A percentile compares a stretch with the other conserved stretches of the same genome.
Evolutionary conservation across 2,113 vertebrate genomes (phyloP).

Genomic region (Accipiter cooperii): DNA sequence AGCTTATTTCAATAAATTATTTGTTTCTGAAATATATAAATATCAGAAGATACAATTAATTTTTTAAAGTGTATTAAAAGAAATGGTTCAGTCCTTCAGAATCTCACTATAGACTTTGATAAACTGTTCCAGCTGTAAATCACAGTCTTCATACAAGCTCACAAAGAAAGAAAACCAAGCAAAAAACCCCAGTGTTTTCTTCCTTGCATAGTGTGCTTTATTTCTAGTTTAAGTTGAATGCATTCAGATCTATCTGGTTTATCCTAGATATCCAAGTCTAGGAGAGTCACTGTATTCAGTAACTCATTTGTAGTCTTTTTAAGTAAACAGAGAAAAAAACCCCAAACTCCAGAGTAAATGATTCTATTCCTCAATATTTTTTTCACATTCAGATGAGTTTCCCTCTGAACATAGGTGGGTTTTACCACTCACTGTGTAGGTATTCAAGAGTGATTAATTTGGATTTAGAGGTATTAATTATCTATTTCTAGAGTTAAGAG

Average conservation of each 20-base stretch:
- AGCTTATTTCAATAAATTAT: background rate
- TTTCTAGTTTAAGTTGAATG: background rate
- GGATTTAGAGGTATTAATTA: background rate
- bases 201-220: background rate
- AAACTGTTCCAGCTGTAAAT: background rate
- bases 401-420: background rate
- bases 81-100: background rate
- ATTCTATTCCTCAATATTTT: background rate
- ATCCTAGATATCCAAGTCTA: background rate
- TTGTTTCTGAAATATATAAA: background rate
- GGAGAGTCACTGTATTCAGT: background rate
- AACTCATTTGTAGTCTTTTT: background rate
- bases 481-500: background rate
- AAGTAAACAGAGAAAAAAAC: background rate
- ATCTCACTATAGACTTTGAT: background rate
- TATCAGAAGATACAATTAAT: background rate
- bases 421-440: background rate
- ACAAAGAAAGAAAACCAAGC: background rate
- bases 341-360: background rate
- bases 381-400: background rate
- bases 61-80: background rate
- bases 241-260: background rate
- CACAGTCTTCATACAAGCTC: background rate
- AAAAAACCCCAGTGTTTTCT: background rate
- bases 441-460: background rate